These are phyloP conservation scores for Euclidia mi DNA, from an alignment of 2,888 invertebrate species.

Conservation along the genomic window DNA sequence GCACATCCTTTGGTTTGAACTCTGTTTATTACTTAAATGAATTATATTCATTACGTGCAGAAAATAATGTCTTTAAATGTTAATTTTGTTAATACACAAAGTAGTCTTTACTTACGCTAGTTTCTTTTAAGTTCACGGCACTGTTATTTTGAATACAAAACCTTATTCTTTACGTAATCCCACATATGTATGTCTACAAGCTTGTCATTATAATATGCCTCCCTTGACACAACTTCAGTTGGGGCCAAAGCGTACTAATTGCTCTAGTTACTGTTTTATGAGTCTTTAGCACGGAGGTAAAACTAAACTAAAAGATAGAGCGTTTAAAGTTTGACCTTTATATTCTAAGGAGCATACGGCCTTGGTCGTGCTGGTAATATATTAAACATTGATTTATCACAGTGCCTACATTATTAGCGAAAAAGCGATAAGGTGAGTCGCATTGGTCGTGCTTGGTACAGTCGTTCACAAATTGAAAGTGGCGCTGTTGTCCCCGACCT, in stretches of 20 bases:
- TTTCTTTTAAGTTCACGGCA: slow-evolving; percentile 28
- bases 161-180: slow-evolving; percentile 8
- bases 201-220: not conserved
- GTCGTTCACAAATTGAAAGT: slow-evolving; percentile 71
- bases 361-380: slow-evolving; percentile 1
- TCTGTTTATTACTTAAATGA: too few species aligned
- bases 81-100: slow-evolving; percentile 3
- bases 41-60: too few species aligned
- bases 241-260: slow-evolving; percentile 19
- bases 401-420: slow-evolving; percentile 25
- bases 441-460: slow-evolving; percentile 64
- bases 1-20: too few species aligned
- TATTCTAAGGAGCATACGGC: slow-evolving; percentile 10
- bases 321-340: slow-evolving; percentile 10
- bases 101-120: slow-evolving; percentile 13
- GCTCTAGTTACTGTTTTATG: slow-evolving; percentile 19
- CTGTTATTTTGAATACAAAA: slow-evolving; percentile 35
- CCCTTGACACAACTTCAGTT: slow-evolving; percentile 15
- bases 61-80: too few species aligned
- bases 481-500: slow-evolving; percentile 62
- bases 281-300: slow-evolving; percentile 16
- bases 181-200: slow-evolving; percentile 14
- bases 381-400: slow-evolving; percentile 17
- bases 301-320: slow-evolving; percentile 14
- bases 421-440: slow-evolving; percentile 34